Conservation (phyloP, 2,113 vertebrate genomes). For the Oriolus oriolus region DNA sequence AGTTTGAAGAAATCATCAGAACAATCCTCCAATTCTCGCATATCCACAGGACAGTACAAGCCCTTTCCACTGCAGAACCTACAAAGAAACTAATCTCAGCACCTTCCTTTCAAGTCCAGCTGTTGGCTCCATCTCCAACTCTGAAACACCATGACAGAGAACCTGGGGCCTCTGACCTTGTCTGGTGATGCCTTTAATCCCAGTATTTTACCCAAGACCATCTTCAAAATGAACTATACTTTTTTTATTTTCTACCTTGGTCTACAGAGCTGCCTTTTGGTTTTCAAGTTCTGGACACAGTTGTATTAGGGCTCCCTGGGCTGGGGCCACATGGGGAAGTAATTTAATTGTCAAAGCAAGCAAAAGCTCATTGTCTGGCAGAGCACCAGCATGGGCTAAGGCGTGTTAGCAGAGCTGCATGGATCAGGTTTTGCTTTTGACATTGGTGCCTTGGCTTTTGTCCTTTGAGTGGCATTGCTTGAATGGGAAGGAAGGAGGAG, state of each 20-base stretch:
- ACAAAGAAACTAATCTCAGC: neutral
- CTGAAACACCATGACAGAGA: neutral
- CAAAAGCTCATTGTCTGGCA: neutral
- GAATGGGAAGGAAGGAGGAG: neutral
- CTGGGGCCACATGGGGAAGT: neutral
- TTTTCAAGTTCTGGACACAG: neutral
- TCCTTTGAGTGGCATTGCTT: neutral
- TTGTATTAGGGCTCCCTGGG: neutral
- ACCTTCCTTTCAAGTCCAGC: neutral
- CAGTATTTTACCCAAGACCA: neutral
- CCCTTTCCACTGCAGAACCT: neutral
- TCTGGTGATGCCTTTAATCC: neutral
- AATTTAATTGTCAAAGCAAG: neutral
- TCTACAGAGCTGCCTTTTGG: neutral
- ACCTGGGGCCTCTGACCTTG: neutral
- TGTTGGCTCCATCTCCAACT: neutral
- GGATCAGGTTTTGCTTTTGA: neutral
- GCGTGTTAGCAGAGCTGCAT: fast-evolving
- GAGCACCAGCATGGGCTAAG: fast-evolving
- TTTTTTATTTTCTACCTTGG: neutral
- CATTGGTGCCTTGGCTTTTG: neutral
- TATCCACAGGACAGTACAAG: neutral
- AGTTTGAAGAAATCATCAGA: neutral
- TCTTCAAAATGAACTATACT: neutral
- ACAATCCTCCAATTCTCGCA: neutral